Evolutionary conservation across 1,140 invertebrate species (phyloP).

Genomic region (Micrasema longulum): DNA sequence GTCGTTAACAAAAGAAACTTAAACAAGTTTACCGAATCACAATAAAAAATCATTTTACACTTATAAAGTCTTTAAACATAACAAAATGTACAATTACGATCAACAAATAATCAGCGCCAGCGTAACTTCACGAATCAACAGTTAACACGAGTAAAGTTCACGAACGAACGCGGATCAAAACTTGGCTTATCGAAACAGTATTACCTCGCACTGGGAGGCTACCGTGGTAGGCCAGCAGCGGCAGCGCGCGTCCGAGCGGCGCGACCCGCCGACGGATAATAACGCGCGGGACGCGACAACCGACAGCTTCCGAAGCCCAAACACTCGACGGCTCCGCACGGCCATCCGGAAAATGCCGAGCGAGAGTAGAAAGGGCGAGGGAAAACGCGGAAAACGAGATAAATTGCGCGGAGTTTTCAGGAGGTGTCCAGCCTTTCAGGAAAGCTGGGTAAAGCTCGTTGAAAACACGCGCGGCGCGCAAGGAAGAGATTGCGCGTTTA

Average conservation of each 20-base stretch:
- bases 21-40: no score
- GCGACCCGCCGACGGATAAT: slow-evolving; percentile 34
- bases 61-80: no score
- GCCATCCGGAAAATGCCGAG: not conserved
- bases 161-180: no score
- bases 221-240: slow-evolving; percentile 11
- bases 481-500: slow-evolving; percentile 20
- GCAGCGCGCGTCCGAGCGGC: slow-evolving; percentile 38
- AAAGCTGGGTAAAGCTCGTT: not conserved
- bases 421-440: slow-evolving; percentile 1
- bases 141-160: slow-evolving; percentile 1
- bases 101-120: slow-evolving; percentile 20
- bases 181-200: not conserved
- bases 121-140: slow-evolving; percentile 21
- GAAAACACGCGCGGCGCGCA: slow-evolving; percentile 29
- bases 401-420: no score
- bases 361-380: no score
- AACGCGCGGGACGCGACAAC: not conserved
- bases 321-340: not conserved
- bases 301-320: not conserved
- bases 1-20: no score
- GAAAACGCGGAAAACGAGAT: not conserved
- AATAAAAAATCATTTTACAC: no score
- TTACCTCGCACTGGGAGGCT: slow-evolving; percentile 2
- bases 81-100: not conserved